A percentile compares a stretch with the other conserved stretches of the same genome.
Evolutionary conservation across 2,113 vertebrate genomes (phyloP).

Genomic region (Gavialis gangeticus): DNA sequence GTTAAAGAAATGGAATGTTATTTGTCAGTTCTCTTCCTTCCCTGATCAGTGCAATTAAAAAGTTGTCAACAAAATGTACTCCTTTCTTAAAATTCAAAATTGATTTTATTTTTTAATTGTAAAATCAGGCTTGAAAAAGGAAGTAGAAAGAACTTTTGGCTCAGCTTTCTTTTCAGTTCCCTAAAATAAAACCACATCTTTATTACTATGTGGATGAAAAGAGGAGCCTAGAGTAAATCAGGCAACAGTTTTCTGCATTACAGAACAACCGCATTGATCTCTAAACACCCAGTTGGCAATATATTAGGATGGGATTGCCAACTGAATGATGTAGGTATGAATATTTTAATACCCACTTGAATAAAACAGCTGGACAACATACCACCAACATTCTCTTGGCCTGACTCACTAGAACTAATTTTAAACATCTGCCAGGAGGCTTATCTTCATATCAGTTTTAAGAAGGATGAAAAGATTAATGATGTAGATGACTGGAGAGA

Average conservation of each 20-base stretch:
- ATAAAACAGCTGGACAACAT: background rate
- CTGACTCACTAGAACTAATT: background rate
- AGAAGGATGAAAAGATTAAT: background rate
- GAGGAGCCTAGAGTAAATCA: background rate
- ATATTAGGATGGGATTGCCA: background rate
- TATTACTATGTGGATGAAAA: background rate
- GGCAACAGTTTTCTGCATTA: background rate
- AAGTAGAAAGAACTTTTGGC: background rate
- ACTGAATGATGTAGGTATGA: background rate
- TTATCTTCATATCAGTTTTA: background rate
- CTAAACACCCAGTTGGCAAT: background rate
- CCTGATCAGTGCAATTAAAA: background rate
- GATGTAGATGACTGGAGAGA: background rate
- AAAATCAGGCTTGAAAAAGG: background rate
- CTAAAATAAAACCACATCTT: conserved; percentile 10
- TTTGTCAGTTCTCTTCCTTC: background rate
- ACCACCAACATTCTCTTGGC: background rate
- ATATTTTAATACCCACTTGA: conserved; percentile 13
- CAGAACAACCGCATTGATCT: background rate
- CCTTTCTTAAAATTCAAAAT: background rate
- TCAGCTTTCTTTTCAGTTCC: background rate
- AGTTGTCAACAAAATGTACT: background rate
- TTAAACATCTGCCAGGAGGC: background rate
- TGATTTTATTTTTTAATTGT: background rate
- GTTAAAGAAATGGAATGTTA: background rate